Evolutionary conservation across 2,888 invertebrate species (phyloP), one percentile per base, ranked within the genome.

Genomic region (Eurytoma californica): DNA sequence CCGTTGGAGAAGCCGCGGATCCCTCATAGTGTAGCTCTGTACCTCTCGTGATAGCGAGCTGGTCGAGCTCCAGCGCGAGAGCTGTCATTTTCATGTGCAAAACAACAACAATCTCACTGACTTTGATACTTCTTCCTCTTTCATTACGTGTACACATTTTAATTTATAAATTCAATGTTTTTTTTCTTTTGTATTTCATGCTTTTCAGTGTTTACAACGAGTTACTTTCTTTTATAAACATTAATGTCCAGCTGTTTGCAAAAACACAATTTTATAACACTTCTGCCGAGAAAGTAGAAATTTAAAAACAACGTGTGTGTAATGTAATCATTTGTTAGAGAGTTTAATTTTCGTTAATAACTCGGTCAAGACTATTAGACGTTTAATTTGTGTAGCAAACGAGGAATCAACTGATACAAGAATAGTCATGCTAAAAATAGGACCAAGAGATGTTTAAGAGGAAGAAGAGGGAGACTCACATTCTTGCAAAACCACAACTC

Each of bases 11-110:
- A 87, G 89, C 86, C 87, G 90, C 90, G 89, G 90, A 90, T 89
- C 90, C 89, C 90, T 91, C 91, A 91, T 91, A 90, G 92, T 92
- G 91, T 92, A 92, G 90, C 90, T 92, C 90, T 92, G 92, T 88
- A 93, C 93, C 88, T 93, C 93, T 89, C 92, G 91, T 85, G 93
- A 93, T 86, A 93, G 91, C 86, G 93, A 93, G 91, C 93, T 93
- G 91, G 92, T 90, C 82, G 93, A 93, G 91, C 93, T 93, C 92
- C 92, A 93, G 90, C 93, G 92, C 91, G 93, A 93, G 91, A 93
- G 91, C 92, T 93, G 91, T 86, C 89, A 68, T 80, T 91, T 89
- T 90, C 90, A 91, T 88, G 87, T 86, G 89, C 87, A 92, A 74
- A 73, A 92, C 90, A 39, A 91, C 89, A 91, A 91, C 84, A 90